These are phyloP conservation scores for Iphiclides podalirius DNA, from an alignment of 2,888 invertebrate species.

Conservation along the genomic window DNA sequence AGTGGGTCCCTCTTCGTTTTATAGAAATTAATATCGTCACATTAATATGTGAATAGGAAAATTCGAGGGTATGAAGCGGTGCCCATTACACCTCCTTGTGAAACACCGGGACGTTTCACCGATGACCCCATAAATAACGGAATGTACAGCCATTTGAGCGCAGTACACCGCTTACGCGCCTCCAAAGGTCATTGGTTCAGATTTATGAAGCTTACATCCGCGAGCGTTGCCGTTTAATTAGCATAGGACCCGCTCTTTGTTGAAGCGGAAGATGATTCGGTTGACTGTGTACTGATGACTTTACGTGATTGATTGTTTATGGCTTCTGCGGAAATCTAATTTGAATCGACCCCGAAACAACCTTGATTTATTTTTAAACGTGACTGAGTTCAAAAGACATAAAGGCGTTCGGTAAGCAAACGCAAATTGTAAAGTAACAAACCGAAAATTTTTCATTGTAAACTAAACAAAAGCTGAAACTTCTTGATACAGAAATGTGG, in stretches of 20 bases:
- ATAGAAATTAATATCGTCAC: too few species aligned
- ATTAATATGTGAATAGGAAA: not conserved
- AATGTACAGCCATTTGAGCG: slow-evolving; percentile 13
- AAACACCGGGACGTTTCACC: slow-evolving; percentile 19
- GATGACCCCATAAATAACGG: slow-evolving; percentile 23
- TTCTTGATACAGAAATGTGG: too few species aligned
- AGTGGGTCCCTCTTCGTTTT: too few species aligned
- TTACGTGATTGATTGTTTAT: slow-evolving; percentile 12
- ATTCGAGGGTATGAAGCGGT: not conserved
- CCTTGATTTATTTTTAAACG: too few species aligned
- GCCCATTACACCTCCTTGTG: slow-evolving; percentile 17
- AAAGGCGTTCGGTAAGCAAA: too few species aligned
- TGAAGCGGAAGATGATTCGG: slow-evolving; percentile 46
- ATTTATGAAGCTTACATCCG: slow-evolving; percentile 51
- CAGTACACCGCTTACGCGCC: slow-evolving; percentile 21
- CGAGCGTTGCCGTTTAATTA: slow-evolving; percentile 48
- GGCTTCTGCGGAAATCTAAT: too few species aligned
- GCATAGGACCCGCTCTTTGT: slow-evolving; percentile 46
- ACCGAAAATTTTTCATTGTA: too few species aligned
- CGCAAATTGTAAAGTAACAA: too few species aligned
- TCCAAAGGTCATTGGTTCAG: slow-evolving; percentile 36
- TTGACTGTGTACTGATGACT: slow-evolving; percentile 29
- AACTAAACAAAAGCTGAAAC: too few species aligned
- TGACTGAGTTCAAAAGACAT: too few species aligned
- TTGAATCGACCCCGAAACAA: too few species aligned